These are phyloP conservation scores for Ichneumon xanthorius DNA, from an alignment of 2,888 invertebrate genomes.

Conservation along the genomic window DNA sequence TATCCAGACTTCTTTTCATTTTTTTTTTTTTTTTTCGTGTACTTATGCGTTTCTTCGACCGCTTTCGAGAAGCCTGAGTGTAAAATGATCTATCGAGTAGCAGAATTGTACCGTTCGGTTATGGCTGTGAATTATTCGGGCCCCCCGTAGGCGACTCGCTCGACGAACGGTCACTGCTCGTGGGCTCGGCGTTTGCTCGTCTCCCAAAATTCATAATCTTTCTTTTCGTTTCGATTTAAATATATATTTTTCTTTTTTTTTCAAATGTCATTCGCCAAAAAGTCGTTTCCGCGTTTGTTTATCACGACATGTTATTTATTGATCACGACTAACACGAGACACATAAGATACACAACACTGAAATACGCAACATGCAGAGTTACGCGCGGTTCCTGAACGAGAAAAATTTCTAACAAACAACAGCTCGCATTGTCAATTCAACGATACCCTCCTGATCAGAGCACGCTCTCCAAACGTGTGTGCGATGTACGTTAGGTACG, in stretches of 20 bases:
- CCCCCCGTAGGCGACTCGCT: constrained; percentile 23
- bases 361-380: constrained; percentile 31
- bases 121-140: constrained; percentile 61
- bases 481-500: constrained; percentile 72
- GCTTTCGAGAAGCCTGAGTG: constrained; percentile 39
- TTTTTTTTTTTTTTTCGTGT: constrained; percentile 50
- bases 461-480: constrained; percentile 73
- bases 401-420: constrained; percentile 52
- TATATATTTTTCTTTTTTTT: neutral
- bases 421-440: constrained; percentile 68
- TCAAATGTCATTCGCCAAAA: constrained; percentile 16
- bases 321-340: constrained; percentile 45
- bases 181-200: constrained; percentile 41
- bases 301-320: constrained; percentile 54
- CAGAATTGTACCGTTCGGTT: constrained; percentile 61
- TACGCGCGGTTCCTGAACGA: constrained; percentile 64
- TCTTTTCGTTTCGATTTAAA: neutral
- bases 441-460: constrained; percentile 76
- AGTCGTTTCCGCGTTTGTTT: neutral
- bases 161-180: constrained; percentile 7
- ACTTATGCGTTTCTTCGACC: constrained; percentile 62
- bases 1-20: constrained; percentile 23
- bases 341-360: constrained; percentile 34
- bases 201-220: constrained; percentile 14
- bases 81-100: constrained; percentile 49